Percentiles rank a stretch among this genome's conserved stretches.
Evolutionary conservation across 2,113 vertebrate genomes (phyloP).

Genomic region (Centropristis striata): DNA sequence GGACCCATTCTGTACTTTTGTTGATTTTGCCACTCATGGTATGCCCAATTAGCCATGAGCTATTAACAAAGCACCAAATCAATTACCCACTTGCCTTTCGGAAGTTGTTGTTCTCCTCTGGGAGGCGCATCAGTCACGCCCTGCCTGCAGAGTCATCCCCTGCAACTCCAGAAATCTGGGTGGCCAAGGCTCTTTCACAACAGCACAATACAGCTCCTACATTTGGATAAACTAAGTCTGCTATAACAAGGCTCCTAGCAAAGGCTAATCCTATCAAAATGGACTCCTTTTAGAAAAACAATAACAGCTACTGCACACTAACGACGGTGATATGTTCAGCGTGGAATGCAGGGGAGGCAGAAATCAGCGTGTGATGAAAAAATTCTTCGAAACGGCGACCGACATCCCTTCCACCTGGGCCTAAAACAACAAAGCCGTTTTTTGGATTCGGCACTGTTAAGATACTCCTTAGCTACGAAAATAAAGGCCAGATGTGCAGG

Average conservation of each 20-base stretch:
- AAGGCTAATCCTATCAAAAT: conserved; percentile 87
- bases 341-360: conserved; percentile 78
- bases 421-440: conserved; percentile 83
- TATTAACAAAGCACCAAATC: conserved; percentile 77
- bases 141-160: conserved; percentile 73
- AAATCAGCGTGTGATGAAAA: conserved; percentile 60
- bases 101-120: conserved; percentile 74
- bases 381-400: conserved; percentile 62
- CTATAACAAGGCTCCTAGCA: conserved; percentile 82
- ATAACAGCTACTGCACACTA: conserved; percentile 74
- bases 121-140: conserved; percentile 75
- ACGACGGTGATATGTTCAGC: conserved; percentile 81
- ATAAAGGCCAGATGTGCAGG: conserved; percentile 84
- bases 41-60: conserved; percentile 73
- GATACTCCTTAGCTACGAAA: conserved; percentile 84
- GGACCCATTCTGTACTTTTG: conserved; percentile 43
- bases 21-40: conserved; percentile 52
- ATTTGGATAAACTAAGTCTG: conserved; percentile 83
- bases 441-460: conserved; percentile 79
- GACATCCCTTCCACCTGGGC: conserved; percentile 82
- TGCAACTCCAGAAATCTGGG: conserved; percentile 81
- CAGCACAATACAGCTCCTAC: conserved; percentile 80
- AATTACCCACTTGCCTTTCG: conserved; percentile 78
- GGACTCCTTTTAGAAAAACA: conserved; percentile 83
- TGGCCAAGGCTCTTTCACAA: conserved; percentile 82